Evolutionary conservation across 2,888 invertebrate species (phyloP).

Genomic region (Onchidella celtica): DNA sequence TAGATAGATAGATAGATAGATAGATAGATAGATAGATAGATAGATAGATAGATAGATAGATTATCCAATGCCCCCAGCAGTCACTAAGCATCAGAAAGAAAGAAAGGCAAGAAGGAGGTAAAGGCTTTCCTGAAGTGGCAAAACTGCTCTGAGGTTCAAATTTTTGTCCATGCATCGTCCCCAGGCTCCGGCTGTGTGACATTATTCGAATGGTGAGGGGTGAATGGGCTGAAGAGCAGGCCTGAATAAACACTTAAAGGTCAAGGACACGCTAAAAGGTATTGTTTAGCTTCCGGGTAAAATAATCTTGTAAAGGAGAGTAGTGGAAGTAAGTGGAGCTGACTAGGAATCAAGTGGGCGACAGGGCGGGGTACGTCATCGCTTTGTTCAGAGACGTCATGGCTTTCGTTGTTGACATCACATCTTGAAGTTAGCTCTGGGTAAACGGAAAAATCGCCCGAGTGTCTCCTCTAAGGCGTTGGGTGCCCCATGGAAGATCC

Average conservation of each 20-base stretch:
- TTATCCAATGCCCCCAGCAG: background rate
- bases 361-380: background rate
- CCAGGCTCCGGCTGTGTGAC: background rate
- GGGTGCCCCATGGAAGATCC: background rate
- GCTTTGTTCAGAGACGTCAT: conserved; percentile 5
- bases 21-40: conserved; percentile 14
- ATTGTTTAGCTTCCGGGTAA: conserved; percentile 6
- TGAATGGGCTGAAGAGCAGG: background rate
- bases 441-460: background rate
- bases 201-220: background rate
- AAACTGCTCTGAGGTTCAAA: background rate
- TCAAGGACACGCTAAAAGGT: background rate
- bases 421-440: background rate
- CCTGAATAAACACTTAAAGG: background rate
- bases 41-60: background rate
- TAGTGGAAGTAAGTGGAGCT: conserved; percentile 5
- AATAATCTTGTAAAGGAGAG: conserved; percentile 25
- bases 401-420: background rate
- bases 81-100: too few species aligned
- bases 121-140: background rate
- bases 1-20: conserved; percentile 16
- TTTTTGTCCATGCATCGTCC: background rate
- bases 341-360: conserved; percentile 2
- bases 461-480: background rate
- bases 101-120: too few species aligned